Conservation (phyloP, 2,113 vertebrate species). For the Harpagus bidentatus region DNA sequence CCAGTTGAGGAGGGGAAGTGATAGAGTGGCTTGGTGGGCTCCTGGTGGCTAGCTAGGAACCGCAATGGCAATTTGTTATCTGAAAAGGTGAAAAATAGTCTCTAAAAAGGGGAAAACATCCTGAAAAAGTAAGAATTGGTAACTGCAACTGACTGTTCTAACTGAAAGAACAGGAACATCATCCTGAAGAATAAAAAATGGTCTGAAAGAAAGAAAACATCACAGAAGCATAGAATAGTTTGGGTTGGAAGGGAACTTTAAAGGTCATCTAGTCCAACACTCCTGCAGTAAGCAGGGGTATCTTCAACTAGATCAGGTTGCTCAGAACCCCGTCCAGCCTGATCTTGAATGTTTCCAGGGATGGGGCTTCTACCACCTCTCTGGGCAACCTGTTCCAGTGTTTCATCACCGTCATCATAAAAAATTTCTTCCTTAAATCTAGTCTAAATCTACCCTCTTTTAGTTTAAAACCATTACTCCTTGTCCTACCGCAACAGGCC, state of each 20-base stretch:
- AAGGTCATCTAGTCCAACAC: no score
- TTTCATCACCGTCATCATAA: not conserved
- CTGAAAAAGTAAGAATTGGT: not conserved
- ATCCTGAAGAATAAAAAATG: not conserved
- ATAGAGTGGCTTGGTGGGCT: no score
- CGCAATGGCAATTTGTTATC: no score
- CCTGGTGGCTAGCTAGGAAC: no score
- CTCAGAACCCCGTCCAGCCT: not conserved
- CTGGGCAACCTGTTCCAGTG: not conserved
- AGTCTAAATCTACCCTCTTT: not conserved
- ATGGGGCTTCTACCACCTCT: not conserved
- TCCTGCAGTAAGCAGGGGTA: no score
- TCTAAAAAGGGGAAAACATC: not conserved
- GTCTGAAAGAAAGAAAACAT: no score
- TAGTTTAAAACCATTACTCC: not conserved
- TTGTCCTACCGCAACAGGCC: not conserved
- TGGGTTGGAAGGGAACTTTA: no score
- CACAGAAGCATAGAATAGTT: no score
- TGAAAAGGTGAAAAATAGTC: no score
- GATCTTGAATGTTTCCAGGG: not conserved
- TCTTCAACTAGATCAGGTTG: no score
- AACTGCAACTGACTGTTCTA: not conserved
- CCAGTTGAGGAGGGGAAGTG: no score
- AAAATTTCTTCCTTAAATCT: no score
- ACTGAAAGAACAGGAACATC: not conserved